phyloP scores from a whole-genome alignment of 64 coral and sea anemone species.

The Porites lutea region DNA sequence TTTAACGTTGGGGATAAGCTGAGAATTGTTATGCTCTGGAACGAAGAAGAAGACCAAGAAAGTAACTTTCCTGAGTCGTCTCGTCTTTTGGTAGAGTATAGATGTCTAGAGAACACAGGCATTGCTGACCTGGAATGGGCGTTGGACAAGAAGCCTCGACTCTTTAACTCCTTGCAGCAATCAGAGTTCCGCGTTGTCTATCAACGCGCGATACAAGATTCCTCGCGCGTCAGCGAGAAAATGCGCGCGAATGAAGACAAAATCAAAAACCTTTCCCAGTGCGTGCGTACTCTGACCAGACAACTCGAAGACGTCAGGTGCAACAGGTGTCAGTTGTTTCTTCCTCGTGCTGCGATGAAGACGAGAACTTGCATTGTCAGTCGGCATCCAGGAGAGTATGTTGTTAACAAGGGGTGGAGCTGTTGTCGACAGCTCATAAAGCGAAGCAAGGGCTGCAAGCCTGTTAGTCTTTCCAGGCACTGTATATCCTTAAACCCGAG shows the following conservation, averaged over 20 bases:
- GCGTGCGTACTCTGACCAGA: conserved; percentile 88
- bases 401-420: conserved; percentile 82
- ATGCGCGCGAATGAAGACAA: conserved; percentile 85
- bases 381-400: conserved; percentile 88
- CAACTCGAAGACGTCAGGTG: conserved; percentile 97
- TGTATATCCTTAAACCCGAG: conserved; percentile 32
- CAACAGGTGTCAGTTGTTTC: conserved; percentile 79
- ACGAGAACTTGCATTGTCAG: conserved; percentile 89
- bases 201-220: conserved; percentile 67
- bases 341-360: conserved; percentile 88
- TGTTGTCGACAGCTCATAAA: conserved; percentile 94
- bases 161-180: conserved; percentile 72
- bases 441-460: conserved; percentile 88
- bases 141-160: conserved; percentile 72
- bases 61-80: conserved; percentile 61
- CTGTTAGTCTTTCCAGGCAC: conserved; percentile 75
- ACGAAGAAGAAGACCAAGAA: conserved; percentile 68
- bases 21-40: conserved; percentile 88
- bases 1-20: conserved; percentile 89
- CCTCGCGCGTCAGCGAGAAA: conserved; percentile 67
- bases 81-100: conserved; percentile 75
- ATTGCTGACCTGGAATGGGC: conserved; percentile 90
- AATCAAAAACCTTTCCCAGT: conserved; percentile 76
- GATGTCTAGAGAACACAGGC: conserved; percentile 78
- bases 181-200: conserved; percentile 73